Evolutionary conservation across 2,797 vertebrate genomes (phyloP).

Genomic region (Spatula versicolor): DNA sequence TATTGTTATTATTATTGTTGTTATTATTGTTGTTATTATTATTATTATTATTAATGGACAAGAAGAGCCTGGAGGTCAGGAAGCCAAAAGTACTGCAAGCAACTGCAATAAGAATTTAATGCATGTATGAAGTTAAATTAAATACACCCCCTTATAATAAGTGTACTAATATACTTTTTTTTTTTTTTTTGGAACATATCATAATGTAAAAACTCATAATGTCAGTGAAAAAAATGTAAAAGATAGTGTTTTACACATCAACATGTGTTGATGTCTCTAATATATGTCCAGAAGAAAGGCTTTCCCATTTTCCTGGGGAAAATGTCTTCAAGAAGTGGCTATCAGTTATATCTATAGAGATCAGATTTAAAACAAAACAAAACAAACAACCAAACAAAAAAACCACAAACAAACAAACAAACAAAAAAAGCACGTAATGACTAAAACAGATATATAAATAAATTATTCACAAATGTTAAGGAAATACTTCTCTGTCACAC

Average conservation of each 20-base stretch:
- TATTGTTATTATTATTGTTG: too few relatives aligned
- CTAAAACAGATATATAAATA: not conserved
- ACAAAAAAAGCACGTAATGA: not conserved
- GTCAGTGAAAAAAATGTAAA: not conserved
- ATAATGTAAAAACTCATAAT: not conserved
- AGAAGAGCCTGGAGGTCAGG: not conserved
- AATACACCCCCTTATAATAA: not conserved
- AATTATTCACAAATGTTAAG: not conserved
- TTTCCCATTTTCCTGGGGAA: not conserved
- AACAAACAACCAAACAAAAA: too few relatives aligned
- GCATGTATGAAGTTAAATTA: not conserved
- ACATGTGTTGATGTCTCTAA: conserved; percentile 3
- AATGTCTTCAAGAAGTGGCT: not conserved
- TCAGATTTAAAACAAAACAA: not conserved
- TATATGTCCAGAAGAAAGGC: not conserved
- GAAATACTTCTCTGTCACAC: not conserved
- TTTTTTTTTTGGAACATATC: not conserved
- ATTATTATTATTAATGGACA: too few relatives aligned
- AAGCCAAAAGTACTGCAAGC: not conserved
- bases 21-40: too few relatives aligned
- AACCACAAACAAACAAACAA: too few relatives aligned
- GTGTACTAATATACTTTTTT: not conserved
- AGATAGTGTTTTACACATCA: not conserved
- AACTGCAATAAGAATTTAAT: not conserved
- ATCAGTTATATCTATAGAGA: not conserved